Evolutionary conservation across 2,888 invertebrate species (phyloP).

Genomic region (Hypolimnas misippus): DNA sequence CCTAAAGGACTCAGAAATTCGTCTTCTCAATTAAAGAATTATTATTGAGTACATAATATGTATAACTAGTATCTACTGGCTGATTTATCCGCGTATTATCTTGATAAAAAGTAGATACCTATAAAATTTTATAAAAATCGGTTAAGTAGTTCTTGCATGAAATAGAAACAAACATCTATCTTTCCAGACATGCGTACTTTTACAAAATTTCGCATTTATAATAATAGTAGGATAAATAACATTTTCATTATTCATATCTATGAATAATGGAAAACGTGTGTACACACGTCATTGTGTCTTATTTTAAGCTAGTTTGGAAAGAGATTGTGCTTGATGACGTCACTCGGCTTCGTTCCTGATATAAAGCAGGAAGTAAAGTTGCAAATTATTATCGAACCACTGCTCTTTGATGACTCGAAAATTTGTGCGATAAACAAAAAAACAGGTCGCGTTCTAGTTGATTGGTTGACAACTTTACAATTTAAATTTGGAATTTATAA

Average conservation of each 20-base stretch:
- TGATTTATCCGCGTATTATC: too few relatives aligned
- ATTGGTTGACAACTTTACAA: constrained; percentile 24
- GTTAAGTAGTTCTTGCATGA: too few relatives aligned
- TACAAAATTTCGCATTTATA: too few relatives aligned
- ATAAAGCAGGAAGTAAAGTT: constrained; percentile 40
- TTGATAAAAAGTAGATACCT: too few relatives aligned
- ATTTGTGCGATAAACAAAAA: constrained; percentile 33
- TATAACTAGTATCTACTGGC: too few relatives aligned
- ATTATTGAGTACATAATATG: too few relatives aligned
- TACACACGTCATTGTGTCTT: not conserved
- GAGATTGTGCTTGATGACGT: constrained; percentile 30
- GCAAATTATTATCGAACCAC: constrained; percentile 42
- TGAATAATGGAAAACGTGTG: not conserved
- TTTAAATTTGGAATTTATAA: constrained; percentile 23
- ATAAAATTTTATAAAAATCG: too few relatives aligned
- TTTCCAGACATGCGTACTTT: too few relatives aligned
- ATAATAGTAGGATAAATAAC: too few relatives aligned
- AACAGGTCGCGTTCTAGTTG: constrained; percentile 34
- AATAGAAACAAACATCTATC: too few relatives aligned
- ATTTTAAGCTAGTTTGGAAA: constrained; percentile 22
- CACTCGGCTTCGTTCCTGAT: constrained; percentile 34
- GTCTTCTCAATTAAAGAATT: too few relatives aligned
- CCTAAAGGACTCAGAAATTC: too few relatives aligned
- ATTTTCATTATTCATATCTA: not conserved
- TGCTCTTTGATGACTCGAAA: constrained; percentile 42